A percentile compares a stretch with the other conserved stretches of the same genome.
These are phyloP conservation scores for Lithophane leautieri DNA, from an alignment of 2,888 invertebrate genomes.

Conservation along the genomic window DNA sequence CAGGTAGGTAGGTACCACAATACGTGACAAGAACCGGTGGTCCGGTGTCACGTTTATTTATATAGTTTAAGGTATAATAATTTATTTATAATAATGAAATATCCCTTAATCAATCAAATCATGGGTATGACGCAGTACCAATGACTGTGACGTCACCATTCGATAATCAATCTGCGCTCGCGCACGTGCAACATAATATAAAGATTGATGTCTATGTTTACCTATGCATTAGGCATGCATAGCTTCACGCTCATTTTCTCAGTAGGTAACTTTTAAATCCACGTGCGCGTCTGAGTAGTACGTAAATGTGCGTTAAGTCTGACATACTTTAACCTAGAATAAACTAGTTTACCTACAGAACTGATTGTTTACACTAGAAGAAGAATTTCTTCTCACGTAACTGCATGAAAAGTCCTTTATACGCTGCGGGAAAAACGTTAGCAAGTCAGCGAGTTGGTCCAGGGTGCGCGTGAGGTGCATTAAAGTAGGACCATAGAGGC, in stretches of 20 bases:
- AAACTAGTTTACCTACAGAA: neutral
- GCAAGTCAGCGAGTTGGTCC: neutral
- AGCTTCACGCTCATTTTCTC: slow-evolving; percentile 53
- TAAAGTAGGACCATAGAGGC: too few relatives aligned
- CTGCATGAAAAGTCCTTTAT: too few relatives aligned
- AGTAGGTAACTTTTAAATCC: slow-evolving; percentile 28
- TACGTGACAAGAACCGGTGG: neutral
- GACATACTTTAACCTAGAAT: neutral
- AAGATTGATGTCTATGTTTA: slow-evolving; percentile 57
- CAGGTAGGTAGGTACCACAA: neutral
- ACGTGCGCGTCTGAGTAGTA: slow-evolving; percentile 41
- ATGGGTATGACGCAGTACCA: slow-evolving; percentile 21
- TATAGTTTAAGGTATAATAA: slow-evolving; percentile 2
- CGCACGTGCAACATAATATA: slow-evolving; percentile 52
- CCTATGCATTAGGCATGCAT: slow-evolving; percentile 42
- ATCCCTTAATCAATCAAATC: slow-evolving; percentile 35
- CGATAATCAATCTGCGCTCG: slow-evolving; percentile 49
- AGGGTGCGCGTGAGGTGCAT: too few relatives aligned
- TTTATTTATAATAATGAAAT: neutral
- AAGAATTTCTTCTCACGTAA: too few relatives aligned
- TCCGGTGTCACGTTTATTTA: slow-evolving; percentile 9
- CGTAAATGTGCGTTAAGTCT: slow-evolving; percentile 20
- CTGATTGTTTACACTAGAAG: too few relatives aligned
- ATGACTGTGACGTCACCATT: slow-evolving; percentile 53
- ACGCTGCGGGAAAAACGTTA: too few relatives aligned